Percentiles rank a stretch among this genome's conserved stretches.
Conservation (phyloP, 2,797 vertebrate species). For the Clamator glandarius region DNA sequence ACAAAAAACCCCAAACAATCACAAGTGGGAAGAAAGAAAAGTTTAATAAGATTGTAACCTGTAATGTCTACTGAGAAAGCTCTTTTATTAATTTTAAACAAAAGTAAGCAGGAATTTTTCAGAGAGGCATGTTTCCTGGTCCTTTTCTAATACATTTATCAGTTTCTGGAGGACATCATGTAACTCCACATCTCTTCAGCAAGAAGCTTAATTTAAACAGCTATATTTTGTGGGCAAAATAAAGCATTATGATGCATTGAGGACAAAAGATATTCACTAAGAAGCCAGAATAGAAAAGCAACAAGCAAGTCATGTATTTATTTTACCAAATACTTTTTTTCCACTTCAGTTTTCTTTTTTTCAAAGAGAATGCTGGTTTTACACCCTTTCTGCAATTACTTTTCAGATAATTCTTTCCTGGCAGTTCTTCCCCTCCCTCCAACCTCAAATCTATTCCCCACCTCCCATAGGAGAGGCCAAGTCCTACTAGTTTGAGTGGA, state of each 20-base stretch:
- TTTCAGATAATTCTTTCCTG: not conserved
- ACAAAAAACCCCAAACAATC: not conserved
- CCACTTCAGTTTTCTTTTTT: not conserved
- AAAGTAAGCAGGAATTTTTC: not conserved
- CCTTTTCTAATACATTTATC: not conserved
- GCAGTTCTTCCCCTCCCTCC: not conserved
- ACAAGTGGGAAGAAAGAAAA: not conserved
- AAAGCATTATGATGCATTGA: not conserved
- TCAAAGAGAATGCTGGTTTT: not conserved
- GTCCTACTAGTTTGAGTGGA: conserved; percentile 21
- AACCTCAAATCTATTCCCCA: not conserved
- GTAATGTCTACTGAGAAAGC: not conserved
- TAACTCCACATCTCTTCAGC: not conserved
- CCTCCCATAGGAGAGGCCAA: not conserved
- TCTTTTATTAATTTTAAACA: not conserved
- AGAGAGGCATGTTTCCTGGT: not conserved
- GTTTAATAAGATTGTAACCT: conserved; percentile 8
- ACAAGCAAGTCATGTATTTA: not conserved
- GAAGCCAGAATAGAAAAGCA: not conserved
- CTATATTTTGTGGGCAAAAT: not conserved
- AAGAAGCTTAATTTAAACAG: not conserved
- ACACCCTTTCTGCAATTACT: not conserved
- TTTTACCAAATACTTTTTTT: not conserved
- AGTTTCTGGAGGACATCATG: not conserved
- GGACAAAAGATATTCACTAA: not conserved